Evolutionary conservation across 2,113 vertebrate genomes (phyloP).

Genomic region (Phalacrocorax pelagicus): DNA sequence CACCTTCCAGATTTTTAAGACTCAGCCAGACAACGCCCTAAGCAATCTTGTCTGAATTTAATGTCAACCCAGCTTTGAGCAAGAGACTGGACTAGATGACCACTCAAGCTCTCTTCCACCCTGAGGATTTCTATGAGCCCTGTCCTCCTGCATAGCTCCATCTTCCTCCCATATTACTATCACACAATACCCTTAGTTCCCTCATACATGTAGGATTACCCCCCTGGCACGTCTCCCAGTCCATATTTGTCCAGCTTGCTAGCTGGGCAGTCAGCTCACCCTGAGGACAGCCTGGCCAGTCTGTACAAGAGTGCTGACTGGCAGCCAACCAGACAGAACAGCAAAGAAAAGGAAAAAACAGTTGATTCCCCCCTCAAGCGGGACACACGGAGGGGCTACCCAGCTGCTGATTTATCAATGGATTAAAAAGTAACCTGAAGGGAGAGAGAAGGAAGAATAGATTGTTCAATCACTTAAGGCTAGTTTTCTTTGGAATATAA

Average conservation of each 20-base stretch:
- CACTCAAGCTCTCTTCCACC: neutral
- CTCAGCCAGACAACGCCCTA: neutral
- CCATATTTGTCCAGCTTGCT: neutral
- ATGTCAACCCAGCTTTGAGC: neutral
- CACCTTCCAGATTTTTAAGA: neutral
- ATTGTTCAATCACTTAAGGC: neutral
- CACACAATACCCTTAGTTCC: neutral
- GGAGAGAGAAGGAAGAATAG: neutral
- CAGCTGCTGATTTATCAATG: neutral
- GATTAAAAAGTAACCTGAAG: neutral
- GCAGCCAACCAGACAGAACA: neutral
- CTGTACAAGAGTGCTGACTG: neutral
- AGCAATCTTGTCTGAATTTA: neutral
- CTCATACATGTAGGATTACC: neutral
- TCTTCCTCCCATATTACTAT: neutral
- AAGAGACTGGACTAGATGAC: neutral
- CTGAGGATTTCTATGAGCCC: neutral
- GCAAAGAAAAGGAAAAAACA: neutral
- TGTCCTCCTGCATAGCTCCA: neutral
- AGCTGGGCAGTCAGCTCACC: neutral
- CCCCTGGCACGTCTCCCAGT: neutral
- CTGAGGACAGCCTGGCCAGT: neutral
- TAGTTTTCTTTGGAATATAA: neutral
- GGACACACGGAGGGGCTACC: neutral
- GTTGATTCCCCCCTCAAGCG: neutral